Percentiles rank a stretch among this genome's conserved stretches.
Evolutionary conservation across 1,140 invertebrate species (phyloP).

Genomic region (Batillaria attramentaria): DNA sequence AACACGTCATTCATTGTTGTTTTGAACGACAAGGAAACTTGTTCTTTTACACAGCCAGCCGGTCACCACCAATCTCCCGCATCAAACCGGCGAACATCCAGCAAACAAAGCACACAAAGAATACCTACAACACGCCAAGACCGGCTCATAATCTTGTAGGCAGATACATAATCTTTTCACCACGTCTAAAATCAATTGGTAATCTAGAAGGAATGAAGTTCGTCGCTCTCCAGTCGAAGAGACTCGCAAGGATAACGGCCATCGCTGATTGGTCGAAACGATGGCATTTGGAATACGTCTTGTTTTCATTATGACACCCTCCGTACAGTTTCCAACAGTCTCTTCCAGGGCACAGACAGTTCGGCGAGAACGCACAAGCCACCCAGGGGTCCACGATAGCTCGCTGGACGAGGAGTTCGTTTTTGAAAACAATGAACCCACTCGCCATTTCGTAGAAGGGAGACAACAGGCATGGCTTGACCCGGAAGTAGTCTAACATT

Average conservation of each 20-base stretch:
- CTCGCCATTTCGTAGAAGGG: constrained; percentile 19
- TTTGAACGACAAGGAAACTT: no score
- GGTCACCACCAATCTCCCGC: no score
- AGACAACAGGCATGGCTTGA: constrained; percentile 7
- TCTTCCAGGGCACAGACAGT: constrained; percentile 8
- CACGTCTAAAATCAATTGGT: no score
- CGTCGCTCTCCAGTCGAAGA: constrained; percentile 1
- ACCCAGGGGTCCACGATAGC: constrained; percentile 14
- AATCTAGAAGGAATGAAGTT: no score
- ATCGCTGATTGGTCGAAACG: constrained; percentile 25
- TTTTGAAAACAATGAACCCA: neutral
- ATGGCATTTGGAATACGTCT: neutral
- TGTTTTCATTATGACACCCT: neutral
- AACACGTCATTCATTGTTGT: no score
- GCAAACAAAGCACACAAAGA: no score
- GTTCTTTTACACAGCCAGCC: no score
- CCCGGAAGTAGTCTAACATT: constrained; percentile 15
- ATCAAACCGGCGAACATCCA: no score
- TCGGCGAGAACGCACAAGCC: constrained; percentile 18
- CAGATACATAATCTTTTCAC: no score
- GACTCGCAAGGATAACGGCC: neutral
- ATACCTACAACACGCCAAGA: no score
- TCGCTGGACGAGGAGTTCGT: neutral
- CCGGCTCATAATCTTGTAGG: no score
- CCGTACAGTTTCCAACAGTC: neutral